A percentile compares a stretch with the other conserved stretches of the same genome.
Evolutionary conservation across 2,888 invertebrate genomes (phyloP).

Genomic region (Parnassius smintheus): DNA sequence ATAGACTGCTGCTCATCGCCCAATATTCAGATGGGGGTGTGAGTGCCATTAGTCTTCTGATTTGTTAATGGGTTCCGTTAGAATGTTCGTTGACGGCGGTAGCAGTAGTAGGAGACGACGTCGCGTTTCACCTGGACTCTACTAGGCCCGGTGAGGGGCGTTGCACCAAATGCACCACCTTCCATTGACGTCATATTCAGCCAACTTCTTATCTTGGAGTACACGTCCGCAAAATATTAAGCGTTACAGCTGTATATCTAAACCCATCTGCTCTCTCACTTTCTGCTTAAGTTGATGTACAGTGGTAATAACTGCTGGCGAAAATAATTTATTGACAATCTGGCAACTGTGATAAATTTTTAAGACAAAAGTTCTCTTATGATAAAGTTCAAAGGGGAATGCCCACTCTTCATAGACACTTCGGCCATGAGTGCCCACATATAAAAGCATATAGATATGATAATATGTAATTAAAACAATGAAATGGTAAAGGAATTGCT

Average conservation of each 20-base stretch:
- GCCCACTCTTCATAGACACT: too few species aligned
- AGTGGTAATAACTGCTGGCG: too few species aligned
- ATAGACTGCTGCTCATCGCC: constrained; percentile 33
- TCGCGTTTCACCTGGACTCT: constrained; percentile 32
- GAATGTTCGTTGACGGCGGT: constrained; percentile 7
- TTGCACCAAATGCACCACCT: constrained; percentile 95
- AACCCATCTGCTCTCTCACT: constrained; percentile 88
- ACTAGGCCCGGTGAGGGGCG: constrained; percentile 86
- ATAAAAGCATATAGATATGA: too few species aligned
- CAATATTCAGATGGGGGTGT: constrained; percentile 23
- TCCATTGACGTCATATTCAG: constrained; percentile 86
- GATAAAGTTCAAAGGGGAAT: too few species aligned
- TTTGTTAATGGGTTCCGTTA: constrained; percentile 38
- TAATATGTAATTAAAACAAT: too few species aligned
- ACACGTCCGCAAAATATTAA: constrained; percentile 98
- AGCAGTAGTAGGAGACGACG: constrained; percentile 30
- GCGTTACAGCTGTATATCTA: constrained; percentile 91
- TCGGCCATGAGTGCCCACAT: too few species aligned
- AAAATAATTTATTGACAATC: too few species aligned
- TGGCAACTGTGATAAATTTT: too few species aligned
- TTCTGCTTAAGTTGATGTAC: constrained; percentile 90
- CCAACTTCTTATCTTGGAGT: constrained; percentile 91
- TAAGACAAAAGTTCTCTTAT: too few species aligned
- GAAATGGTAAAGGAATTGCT: too few species aligned
- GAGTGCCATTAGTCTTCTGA: constrained; percentile 43